Conservation (phyloP, 1,140 invertebrate species). For the Rhynchophorus ferrugineus region DNA sequence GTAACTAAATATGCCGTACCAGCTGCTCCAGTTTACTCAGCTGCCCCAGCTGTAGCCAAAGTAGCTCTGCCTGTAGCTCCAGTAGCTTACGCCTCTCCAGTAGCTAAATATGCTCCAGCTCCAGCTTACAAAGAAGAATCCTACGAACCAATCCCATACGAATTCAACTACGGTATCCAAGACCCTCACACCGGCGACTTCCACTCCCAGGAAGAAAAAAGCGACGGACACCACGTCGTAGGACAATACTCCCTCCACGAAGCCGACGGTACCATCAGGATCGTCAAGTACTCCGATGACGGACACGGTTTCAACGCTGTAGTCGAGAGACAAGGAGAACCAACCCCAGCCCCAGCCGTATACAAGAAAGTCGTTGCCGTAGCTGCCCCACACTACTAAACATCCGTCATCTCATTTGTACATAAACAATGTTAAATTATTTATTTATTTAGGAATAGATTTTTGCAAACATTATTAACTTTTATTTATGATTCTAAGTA, state of each 20-base stretch:
- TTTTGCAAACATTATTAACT: no score
- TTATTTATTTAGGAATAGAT: no score
- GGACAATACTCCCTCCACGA: conserved; percentile 42
- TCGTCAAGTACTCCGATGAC: conserved; percentile 63
- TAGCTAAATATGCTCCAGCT: conserved; percentile 31
- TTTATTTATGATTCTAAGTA: no score
- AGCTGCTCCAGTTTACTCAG: conserved; percentile 12
- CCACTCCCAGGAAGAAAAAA: conserved; percentile 46
- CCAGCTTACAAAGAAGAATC: conserved; percentile 39
- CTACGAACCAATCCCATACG: conserved; percentile 41
- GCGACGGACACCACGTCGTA: conserved; percentile 29
- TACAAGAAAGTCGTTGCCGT: conserved; percentile 42
- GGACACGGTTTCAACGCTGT: conserved; percentile 56
- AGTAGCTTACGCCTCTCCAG: conserved; percentile 9
- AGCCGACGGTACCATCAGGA: conserved; percentile 49
- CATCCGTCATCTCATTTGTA: no score
- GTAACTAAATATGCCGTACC: conserved; percentile 23
- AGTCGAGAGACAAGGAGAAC: conserved; percentile 42
- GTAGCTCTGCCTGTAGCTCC: conserved; percentile 16
- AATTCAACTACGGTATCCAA: conserved; percentile 47
- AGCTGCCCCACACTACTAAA: conserved; percentile 9
- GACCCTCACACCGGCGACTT: conserved; percentile 50
- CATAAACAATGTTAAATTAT: no score
- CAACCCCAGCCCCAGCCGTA: conserved; percentile 22
- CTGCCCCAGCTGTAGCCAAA: no score